Percentiles rank a stretch among this genome's conserved stretches.
Conservation (phyloP, 2,797 vertebrate species). For the Acridotheres tristis region DNA sequence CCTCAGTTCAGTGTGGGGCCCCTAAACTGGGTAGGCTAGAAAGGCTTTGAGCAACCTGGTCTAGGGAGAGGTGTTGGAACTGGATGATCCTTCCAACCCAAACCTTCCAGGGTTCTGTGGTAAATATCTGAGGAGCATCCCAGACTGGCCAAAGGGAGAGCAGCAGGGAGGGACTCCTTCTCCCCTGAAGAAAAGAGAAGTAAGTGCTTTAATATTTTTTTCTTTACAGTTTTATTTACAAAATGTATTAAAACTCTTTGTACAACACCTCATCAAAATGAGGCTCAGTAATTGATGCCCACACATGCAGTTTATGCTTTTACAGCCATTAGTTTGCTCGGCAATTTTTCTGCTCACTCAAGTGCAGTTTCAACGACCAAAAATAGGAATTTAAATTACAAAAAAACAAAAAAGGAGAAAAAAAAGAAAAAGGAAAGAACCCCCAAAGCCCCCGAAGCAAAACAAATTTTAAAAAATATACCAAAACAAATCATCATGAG, state of each 20-base stretch:
- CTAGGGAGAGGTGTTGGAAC: neutral
- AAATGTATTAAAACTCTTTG: conserved; percentile 99
- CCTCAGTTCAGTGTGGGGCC: neutral
- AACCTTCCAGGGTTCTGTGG: neutral
- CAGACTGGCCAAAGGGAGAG: neutral
- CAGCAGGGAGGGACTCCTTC: neutral
- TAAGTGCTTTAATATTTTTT: conserved; percentile 65
- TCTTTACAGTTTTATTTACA: conserved; percentile 99
- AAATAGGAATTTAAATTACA: conserved; percentile 70
- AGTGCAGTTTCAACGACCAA: conserved; percentile 84
- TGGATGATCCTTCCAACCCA: neutral
- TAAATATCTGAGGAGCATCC: neutral
- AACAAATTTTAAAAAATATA: conserved; percentile 63
- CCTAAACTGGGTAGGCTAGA: neutral
- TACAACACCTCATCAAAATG: conserved; percentile 93
- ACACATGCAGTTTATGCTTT: conserved; percentile 95
- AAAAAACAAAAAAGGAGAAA: neutral
- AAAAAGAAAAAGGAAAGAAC: conserved; percentile 34
- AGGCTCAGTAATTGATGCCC: conserved; percentile 90
- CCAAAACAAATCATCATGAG: conserved; percentile 76
- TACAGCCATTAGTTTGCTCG: conserved; percentile 89
- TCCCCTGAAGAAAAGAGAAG: neutral
- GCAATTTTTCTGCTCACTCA: conserved; percentile 86
- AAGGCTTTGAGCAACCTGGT: neutral
- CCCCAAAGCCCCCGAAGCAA: conserved; percentile 60